Conservation (phyloP, 2,113 vertebrate genomes). For the Phalacrocorax brasilianus region DNA sequence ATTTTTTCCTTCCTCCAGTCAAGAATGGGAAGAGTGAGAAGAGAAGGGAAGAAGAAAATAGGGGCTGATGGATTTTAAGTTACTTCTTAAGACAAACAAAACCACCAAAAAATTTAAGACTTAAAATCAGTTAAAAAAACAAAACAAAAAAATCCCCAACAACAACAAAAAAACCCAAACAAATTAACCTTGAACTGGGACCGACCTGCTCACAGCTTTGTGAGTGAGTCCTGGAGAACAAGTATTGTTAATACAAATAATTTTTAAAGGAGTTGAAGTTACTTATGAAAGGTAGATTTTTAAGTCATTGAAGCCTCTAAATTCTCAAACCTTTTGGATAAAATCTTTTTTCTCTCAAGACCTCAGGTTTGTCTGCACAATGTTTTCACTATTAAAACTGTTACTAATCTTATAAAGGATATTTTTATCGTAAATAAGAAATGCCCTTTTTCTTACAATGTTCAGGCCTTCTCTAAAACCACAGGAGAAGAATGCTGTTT, state of each 20-base stretch:
- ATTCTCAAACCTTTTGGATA: not conserved
- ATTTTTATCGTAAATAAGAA: not conserved
- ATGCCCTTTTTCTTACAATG: not conserved
- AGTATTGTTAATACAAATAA: not conserved
- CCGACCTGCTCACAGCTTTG: not conserved
- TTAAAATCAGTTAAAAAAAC: not conserved
- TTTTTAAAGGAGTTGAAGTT: not conserved
- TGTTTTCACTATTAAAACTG: not conserved
- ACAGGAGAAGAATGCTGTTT: accelerated
- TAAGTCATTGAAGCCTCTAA: not conserved
- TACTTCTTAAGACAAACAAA: not conserved
- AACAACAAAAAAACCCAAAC: no score
- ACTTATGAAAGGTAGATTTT: not conserved
- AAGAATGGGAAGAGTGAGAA: not conserved
- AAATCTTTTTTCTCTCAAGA: not conserved
- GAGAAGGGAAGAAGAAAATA: not conserved
- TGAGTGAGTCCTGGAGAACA: not conserved
- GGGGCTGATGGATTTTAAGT: not conserved
- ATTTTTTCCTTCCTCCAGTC: not conserved
- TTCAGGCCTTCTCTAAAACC: not conserved
- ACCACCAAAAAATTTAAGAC: not conserved
- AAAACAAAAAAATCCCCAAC: no score
- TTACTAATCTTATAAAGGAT: not conserved
- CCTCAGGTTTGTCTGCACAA: not conserved
- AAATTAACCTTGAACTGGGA: not conserved